Conservation (phyloP, 2,888 invertebrate genomes). For the Nematopogon swammerdamellus region DNA sequence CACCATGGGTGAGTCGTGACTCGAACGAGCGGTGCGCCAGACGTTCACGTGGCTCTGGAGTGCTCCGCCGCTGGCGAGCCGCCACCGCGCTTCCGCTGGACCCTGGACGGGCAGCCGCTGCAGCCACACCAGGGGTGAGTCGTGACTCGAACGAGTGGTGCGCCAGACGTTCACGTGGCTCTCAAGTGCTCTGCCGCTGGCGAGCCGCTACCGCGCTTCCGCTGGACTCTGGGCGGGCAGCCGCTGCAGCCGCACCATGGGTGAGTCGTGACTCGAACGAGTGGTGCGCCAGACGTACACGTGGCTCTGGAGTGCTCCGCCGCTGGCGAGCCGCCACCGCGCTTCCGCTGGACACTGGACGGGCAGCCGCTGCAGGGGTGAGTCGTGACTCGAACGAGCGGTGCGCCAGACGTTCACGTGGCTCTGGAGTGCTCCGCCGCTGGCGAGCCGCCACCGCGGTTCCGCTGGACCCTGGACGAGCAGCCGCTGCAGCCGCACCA, state of each 20-base stretch:
- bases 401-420: slow-evolving; percentile 65
- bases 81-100: slow-evolving; percentile 61
- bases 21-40: too few relatives aligned
- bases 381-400: slow-evolving; percentile 77
- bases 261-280: slow-evolving; percentile 17
- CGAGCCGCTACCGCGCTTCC: slow-evolving; percentile 71
- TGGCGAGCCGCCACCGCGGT: slow-evolving; percentile 77
- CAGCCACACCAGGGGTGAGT: slow-evolving; percentile 45
- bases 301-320: slow-evolving; percentile 16
- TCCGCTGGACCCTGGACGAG: slow-evolving; percentile 42
- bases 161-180: slow-evolving; percentile 70
- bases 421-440: slow-evolving; percentile 84
- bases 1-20: slow-evolving; percentile 43
- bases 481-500: slow-evolving; percentile 44
- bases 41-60: slow-evolving; percentile 71
- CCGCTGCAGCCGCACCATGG: slow-evolving; percentile 45
- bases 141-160: slow-evolving; percentile 66
- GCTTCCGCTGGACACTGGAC: slow-evolving; percentile 32
- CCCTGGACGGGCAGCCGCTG: slow-evolving; percentile 38
- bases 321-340: slow-evolving; percentile 70
- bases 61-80: slow-evolving; percentile 87
- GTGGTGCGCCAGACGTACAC: too few relatives aligned
- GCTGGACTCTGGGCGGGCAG: slow-evolving; percentile 43
- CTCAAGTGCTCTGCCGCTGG: slow-evolving; percentile 84
- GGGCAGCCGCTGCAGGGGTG: slow-evolving; percentile 80